Percentiles rank a stretch among this genome's conserved stretches.
These are phyloP conservation scores for Acleris laterana DNA, from an alignment of 2,888 invertebrate species.

Conservation along the genomic window DNA sequence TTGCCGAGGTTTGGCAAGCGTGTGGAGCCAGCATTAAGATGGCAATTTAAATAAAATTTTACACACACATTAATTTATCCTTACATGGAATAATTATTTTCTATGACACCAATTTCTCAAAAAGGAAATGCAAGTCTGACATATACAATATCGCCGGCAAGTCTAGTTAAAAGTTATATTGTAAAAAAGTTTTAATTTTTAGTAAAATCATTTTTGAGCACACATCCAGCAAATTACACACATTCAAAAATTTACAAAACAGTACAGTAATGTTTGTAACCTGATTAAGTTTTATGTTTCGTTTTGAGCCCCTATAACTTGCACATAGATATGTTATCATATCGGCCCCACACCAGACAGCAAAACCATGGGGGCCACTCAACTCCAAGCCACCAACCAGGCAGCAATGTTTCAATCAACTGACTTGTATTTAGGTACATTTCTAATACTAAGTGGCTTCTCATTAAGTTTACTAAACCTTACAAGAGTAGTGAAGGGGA, in stretches of 20 bases:
- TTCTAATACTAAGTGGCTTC: constrained; percentile 69
- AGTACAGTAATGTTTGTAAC: background rate
- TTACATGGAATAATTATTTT: too few relatives aligned
- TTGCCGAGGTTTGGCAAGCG: too few relatives aligned
- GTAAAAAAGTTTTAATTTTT: too few relatives aligned
- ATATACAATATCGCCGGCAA: too few relatives aligned
- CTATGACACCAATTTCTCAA: too few relatives aligned
- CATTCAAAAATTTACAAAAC: background rate
- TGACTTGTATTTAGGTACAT: constrained; percentile 69
- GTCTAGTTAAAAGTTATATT: too few relatives aligned
- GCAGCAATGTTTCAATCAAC: constrained; percentile 60
- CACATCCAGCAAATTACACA: too few relatives aligned
- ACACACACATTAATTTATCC: too few relatives aligned
- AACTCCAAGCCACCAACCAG: constrained; percentile 35
- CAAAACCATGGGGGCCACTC: constrained; percentile 65
- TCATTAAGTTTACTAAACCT: constrained; percentile 67
- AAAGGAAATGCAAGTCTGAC: too few relatives aligned
- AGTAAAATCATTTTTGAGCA: too few relatives aligned
- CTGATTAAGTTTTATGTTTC: constrained; percentile 13
- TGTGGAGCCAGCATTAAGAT: too few relatives aligned
- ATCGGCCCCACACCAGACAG: constrained; percentile 42
- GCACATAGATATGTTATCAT: constrained; percentile 58
- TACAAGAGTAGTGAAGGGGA: constrained; percentile 58
- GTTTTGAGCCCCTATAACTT: constrained; percentile 64
- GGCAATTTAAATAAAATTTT: too few relatives aligned